phyloP scores from a whole-genome alignment of 2,797 vertebrate genomes.

The Tangara arthus region DNA sequence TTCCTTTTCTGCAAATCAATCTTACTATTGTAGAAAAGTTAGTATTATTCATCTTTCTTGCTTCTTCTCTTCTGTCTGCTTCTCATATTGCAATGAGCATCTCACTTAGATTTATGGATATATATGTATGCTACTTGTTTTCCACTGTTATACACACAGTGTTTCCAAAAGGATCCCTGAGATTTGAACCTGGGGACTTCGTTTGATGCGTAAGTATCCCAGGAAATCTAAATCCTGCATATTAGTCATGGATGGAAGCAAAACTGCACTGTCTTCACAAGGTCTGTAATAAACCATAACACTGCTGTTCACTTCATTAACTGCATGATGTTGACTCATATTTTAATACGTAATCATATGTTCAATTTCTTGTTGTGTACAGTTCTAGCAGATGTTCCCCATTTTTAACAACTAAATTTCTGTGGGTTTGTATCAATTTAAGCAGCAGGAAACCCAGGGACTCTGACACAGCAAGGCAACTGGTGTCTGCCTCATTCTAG shows the following conservation, averaged over 20 bases:
- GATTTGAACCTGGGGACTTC: neutral
- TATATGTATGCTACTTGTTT: neutral
- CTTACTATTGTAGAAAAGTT: neutral
- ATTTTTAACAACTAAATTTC: conserved; percentile 38
- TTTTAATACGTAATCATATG: conserved; percentile 54
- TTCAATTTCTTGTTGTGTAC: neutral
- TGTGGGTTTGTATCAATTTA: conserved; percentile 12
- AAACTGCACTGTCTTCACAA: neutral
- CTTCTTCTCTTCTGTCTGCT: neutral
- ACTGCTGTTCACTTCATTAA: conserved; percentile 9
- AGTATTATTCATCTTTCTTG: neutral
- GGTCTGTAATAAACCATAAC: neutral
- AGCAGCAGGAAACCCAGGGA: conserved; percentile 9
- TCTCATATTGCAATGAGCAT: neutral
- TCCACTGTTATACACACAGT: neutral
- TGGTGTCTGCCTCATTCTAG: neutral
- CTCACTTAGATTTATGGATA: neutral
- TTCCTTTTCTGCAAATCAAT: neutral
- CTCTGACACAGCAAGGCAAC: conserved; percentile 15
- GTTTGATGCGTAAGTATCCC: neutral
- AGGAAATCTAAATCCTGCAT: neutral
- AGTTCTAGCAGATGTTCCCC: conserved; percentile 17
- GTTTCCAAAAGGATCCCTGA: neutral
- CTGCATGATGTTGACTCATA: neutral
- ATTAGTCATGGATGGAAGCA: neutral